Evolutionary conservation across 2,888 invertebrate genomes (phyloP).

Genomic region (Pristionchus maxplancki): DNA sequence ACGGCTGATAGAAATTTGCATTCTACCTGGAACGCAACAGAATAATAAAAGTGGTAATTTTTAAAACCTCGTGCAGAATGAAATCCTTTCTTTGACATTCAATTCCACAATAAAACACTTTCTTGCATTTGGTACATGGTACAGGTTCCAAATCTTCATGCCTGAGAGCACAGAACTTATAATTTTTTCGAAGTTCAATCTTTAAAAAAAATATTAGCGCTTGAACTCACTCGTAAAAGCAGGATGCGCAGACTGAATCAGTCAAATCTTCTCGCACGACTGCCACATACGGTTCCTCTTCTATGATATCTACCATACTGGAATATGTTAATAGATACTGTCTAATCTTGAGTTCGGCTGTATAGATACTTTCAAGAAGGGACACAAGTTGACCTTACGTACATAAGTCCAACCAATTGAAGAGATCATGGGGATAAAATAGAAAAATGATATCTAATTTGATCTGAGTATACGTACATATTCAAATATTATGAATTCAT

Average conservation of each 20-base stretch:
- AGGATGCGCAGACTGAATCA: not conserved
- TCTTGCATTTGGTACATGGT: not conserved
- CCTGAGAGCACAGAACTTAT: not conserved
- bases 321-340: too few species aligned
- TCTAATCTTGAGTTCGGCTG: too few species aligned
- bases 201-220: not conserved
- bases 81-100: constrained; percentile 23
- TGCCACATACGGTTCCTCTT: constrained; percentile 24
- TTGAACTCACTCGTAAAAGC: not conserved
- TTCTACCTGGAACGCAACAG: constrained; percentile 9
- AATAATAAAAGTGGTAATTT: not conserved
- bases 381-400: too few species aligned
- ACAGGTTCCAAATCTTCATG: not conserved
- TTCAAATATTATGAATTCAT: too few species aligned
- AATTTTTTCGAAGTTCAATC: not conserved
- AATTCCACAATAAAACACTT: not conserved
- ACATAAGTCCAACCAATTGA: too few species aligned
- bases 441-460: too few species aligned
- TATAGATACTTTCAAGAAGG: too few species aligned
- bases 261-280: not conserved
- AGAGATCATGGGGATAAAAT: too few species aligned
- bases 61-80: not conserved
- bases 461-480: too few species aligned
- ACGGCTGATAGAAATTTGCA: constrained; percentile 12
- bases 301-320: not conserved